Percentiles rank a stretch among this genome's conserved stretches.
These are phyloP conservation scores for Drosophila ogumai DNA, from an alignment of 1,140 invertebrate genomes.

Conservation along the genomic window DNA sequence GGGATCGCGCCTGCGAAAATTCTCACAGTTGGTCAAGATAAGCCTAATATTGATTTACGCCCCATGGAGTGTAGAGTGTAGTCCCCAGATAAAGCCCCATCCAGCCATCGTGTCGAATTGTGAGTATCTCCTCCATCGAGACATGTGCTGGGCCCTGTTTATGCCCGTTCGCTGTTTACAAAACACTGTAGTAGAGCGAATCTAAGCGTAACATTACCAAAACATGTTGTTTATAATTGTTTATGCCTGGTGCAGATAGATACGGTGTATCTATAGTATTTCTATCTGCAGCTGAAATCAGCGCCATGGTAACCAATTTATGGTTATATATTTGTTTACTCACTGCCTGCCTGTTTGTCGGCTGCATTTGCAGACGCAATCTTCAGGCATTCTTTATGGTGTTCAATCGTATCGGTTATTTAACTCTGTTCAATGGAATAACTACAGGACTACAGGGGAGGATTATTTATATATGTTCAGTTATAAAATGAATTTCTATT, in stretches of 20 bases:
- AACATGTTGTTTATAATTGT: conserved; percentile 73
- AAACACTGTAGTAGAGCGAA: conserved; percentile 25
- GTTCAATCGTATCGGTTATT: background rate
- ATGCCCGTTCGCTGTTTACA: conserved; percentile 39
- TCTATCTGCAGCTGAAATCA: conserved; percentile 59
- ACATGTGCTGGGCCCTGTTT: conserved; percentile 21
- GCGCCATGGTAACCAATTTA: conserved; percentile 62
- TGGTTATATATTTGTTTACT: conserved; percentile 60
- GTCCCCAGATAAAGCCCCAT: conserved; percentile 41
- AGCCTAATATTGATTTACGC: conserved; percentile 76
- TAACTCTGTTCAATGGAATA: background rate
- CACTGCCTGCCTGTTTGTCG: conserved; percentile 4
- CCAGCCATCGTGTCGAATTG: conserved; percentile 6
- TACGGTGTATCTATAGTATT: conserved; percentile 17
- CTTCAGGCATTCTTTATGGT: conserved; percentile 1
- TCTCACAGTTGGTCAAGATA: conserved; percentile 72
- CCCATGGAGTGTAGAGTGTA: conserved; percentile 30
- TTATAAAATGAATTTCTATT: background rate
- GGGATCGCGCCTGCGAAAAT: conserved; percentile 43
- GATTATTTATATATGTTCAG: background rate
- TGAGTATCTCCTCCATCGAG: background rate
- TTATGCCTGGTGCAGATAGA: conserved; percentile 36
- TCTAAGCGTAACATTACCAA: conserved; percentile 68
- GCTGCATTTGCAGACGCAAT: conserved; percentile 39
- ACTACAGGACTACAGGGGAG: background rate